Evolutionary conservation across 2,113 vertebrate species (phyloP).

Genomic region (Prunella fulvescens): DNA sequence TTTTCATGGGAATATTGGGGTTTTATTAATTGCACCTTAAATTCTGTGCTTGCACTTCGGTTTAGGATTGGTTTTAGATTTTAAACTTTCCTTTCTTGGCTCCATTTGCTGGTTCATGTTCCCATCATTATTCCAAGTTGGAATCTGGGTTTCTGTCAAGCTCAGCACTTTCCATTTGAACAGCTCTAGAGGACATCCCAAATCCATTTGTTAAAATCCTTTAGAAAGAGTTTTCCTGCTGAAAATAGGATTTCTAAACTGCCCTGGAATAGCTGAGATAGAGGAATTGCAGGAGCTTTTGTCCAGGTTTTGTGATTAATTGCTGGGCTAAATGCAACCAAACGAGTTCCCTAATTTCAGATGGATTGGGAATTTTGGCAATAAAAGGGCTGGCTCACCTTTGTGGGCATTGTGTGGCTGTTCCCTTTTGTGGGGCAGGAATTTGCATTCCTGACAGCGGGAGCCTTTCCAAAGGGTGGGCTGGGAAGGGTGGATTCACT

Average conservation of each 20-base stretch:
- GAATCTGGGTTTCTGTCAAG: background rate
- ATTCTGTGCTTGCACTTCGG: accelerated
- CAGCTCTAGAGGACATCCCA: background rate
- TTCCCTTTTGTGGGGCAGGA: background rate
- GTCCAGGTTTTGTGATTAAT: background rate
- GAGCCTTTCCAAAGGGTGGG: background rate
- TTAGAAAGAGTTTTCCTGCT: background rate
- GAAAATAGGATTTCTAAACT: background rate
- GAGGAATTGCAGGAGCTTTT: background rate
- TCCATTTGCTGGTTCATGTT: background rate
- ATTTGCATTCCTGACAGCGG: background rate
- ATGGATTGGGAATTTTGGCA: background rate
- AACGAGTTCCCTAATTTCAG: background rate
- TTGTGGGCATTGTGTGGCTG: accelerated
- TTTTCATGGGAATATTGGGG: accelerated
- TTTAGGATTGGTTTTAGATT: background rate
- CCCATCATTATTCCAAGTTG: background rate
- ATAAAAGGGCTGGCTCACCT: background rate
- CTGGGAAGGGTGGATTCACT: background rate
- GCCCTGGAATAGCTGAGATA: background rate
- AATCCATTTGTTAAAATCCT: background rate
- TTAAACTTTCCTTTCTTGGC: background rate
- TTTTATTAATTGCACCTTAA: accelerated
- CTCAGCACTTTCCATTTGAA: background rate
- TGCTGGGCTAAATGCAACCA: background rate